These are phyloP conservation scores for Melanerpes formicivorus DNA, from an alignment of 2,113 vertebrate species.

Conservation along the genomic window DNA sequence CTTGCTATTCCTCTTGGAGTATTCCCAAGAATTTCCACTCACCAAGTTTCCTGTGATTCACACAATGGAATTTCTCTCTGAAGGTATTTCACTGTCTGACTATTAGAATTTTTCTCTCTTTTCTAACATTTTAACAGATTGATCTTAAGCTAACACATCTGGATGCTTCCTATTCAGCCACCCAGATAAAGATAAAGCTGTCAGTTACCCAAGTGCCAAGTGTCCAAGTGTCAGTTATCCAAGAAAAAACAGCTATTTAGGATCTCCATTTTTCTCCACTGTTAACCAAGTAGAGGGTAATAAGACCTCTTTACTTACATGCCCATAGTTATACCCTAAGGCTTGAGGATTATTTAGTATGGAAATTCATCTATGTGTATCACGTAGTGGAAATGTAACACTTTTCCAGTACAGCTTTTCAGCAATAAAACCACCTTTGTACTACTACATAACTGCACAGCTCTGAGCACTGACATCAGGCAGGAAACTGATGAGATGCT, in stretches of 20 bases:
- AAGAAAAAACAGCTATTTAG: background rate
- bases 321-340: background rate
- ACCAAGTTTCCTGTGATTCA: background rate
- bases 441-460: background rate
- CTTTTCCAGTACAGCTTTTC: background rate
- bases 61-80: background rate
- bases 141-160: background rate
- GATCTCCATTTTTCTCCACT: background rate
- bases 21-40: slow-evolving; percentile 3
- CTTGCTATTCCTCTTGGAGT: background rate
- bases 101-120: background rate
- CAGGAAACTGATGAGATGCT: background rate
- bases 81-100: background rate
- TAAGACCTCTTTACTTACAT: background rate
- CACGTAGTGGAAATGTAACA: background rate
- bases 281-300: background rate
- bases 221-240: too few relatives aligned
- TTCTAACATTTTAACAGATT: background rate
- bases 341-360: background rate
- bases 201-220: background rate
- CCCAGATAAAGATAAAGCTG: background rate
- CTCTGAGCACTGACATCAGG: background rate
- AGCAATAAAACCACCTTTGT: background rate
- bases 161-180: background rate
- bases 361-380: background rate